Base-by-base conservation (phyloP, 2,113 vertebrate species). In the Triplophysa rosa region DNA sequence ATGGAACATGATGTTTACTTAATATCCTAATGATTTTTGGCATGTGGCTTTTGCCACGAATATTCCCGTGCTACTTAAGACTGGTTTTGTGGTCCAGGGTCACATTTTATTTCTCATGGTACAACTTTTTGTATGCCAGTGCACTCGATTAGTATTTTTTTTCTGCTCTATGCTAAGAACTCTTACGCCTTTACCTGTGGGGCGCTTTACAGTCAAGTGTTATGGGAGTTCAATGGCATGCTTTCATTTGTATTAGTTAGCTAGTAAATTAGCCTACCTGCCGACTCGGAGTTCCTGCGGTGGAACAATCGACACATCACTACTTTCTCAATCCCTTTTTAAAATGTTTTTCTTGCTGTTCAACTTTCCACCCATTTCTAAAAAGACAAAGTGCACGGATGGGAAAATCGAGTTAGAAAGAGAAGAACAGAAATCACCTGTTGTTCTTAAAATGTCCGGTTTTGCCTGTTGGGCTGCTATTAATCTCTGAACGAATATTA, bases 191-290 rank as follows among this genome's bases (percentile, higher is more conserved):
- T 74, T 19, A 74, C 19, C 63, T 75, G 8, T 67, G 26, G 29
- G 49, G 45, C 2, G 4, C 37, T 24, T 59, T 59, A 17, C 23
- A 63, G 21, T 62, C 56, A 17, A 63, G 21, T 62, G 40, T 29
- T 37, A 14, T 74, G 71, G 23, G 13, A 24, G n/a, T 24, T 59
- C 33, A 23, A 59, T 47, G 26, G 37, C 6, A 14, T 17, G 17
- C 10, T 47, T 71, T 56, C 62, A 52, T 76, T 78, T 67, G 21
- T 70, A 37, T 78, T 83, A 88, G 85, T 40, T 83, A 40, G 82
- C 83, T 67, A 80, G 84, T 79, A 68, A 4, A 87, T 88, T 84
- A 74, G n/a, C 23, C 40, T n/a, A 90, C 81, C 85, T 85, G 81
- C 64, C 67, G 72, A 85, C 84, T 84, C 26, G 21, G n/a, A 74